Evolutionary conservation across 2,797 vertebrate species (phyloP).

Genomic region (Chaetodon trifasciatus): DNA sequence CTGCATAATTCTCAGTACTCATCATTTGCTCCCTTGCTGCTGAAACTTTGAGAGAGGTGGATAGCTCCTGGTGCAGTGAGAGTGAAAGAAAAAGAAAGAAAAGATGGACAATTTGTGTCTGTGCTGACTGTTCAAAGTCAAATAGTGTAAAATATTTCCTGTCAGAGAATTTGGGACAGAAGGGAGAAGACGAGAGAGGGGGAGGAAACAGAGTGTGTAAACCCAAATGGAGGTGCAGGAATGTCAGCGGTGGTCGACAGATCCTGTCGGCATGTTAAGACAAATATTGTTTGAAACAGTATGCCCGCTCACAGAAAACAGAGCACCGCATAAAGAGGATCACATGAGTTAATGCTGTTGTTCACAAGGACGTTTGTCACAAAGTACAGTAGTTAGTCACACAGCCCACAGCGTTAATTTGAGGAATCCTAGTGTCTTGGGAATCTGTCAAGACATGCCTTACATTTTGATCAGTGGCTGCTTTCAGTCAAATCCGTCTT

Average conservation of each 20-base stretch:
- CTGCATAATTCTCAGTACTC: constrained; percentile 17
- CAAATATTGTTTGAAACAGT: constrained; percentile 52
- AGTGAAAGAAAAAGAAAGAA: neutral
- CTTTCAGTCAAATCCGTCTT: constrained; percentile 45
- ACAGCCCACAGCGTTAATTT: constrained; percentile 18
- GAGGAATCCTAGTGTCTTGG: neutral
- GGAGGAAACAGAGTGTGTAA: constrained; percentile 33
- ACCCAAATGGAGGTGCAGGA: constrained; percentile 48
- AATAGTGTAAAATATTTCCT: constrained; percentile 49
- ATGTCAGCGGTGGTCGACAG: constrained; percentile 57
- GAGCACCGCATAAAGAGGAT: constrained; percentile 30
- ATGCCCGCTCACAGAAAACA: constrained; percentile 14
- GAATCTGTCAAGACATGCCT: constrained; percentile 54
- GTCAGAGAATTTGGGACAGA: constrained; percentile 44
- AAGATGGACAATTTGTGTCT: constrained; percentile 24
- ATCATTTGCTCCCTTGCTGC: constrained; percentile 25
- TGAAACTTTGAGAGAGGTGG: constrained; percentile 3
- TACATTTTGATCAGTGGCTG: constrained; percentile 40
- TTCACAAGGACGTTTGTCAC: constrained; percentile 27
- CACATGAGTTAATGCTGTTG: constrained; percentile 13
- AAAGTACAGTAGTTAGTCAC: constrained; percentile 23
- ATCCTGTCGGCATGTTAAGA: constrained; percentile 52
- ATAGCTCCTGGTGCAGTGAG: constrained; percentile 7
- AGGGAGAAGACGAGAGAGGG: constrained; percentile 10
- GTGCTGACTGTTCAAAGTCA: constrained; percentile 47